These are phyloP conservation scores for Pseudorhombus dupliciocellatus DNA, from an alignment of 2,113 vertebrate genomes.

Conservation along the genomic window DNA sequence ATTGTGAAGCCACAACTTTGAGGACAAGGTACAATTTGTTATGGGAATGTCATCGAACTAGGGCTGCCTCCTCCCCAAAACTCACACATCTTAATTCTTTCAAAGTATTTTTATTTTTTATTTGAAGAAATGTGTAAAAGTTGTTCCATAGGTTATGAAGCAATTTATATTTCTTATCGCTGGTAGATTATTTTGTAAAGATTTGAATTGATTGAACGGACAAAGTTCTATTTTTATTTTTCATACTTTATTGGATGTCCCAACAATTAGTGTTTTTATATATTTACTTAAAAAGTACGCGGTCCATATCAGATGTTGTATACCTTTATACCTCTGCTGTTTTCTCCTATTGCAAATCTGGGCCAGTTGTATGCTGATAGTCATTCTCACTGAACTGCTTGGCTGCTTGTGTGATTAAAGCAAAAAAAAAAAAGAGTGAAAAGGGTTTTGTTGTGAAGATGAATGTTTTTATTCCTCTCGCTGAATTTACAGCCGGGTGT, in stretches of 20 bases:
- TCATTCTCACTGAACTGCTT: constrained; percentile 57
- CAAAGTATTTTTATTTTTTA: constrained; percentile 64
- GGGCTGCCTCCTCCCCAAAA: constrained; percentile 67
- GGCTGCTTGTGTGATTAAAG: constrained; percentile 55
- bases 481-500: constrained; percentile 15
- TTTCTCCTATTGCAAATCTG: constrained; percentile 72
- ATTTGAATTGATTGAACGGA: constrained; percentile 55
- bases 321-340: constrained; percentile 73
- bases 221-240: constrained; percentile 74
- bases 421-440: constrained; percentile 20
- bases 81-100: constrained; percentile 43
- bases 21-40: constrained; percentile 77
- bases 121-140: constrained; percentile 67
- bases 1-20: constrained; percentile 60
- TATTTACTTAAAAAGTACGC: constrained; percentile 64
- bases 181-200: constrained; percentile 70
- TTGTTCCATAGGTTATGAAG: constrained; percentile 72
- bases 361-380: constrained; percentile 74
- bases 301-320: constrained; percentile 74
- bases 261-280: constrained; percentile 67
- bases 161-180: constrained; percentile 61
- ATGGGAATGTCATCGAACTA: constrained; percentile 61
- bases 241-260: constrained; percentile 73
- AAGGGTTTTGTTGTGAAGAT: constrained; percentile 28
- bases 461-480: constrained; percentile 35